Evolutionary conservation across 2,797 vertebrate species (phyloP).

Genomic region (Lacerta bilineata): DNA sequence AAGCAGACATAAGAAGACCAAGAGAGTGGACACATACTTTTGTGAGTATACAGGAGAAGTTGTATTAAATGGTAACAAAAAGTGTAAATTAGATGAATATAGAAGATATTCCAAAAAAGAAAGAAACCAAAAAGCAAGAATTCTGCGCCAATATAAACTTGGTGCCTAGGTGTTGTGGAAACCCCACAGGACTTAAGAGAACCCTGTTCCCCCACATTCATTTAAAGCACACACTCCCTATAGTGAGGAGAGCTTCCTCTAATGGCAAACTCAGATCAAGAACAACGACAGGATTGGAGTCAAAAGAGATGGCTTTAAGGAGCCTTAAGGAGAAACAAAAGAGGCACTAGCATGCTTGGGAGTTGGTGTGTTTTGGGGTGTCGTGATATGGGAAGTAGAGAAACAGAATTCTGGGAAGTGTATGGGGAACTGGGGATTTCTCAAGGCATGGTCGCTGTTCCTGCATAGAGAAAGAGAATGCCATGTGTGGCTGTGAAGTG

Average conservation of each 20-base stretch:
- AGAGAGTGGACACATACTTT: conserved; percentile 51
- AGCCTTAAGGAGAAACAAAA: neutral
- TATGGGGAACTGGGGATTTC: neutral
- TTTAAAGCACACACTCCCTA: too few relatives aligned
- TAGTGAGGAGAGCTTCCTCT: neutral
- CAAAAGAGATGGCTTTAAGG: neutral
- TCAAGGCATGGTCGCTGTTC: neutral
- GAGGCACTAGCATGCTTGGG: neutral
- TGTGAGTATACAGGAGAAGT: conserved; percentile 45
- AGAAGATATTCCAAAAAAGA: conserved; percentile 49
- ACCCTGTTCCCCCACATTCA: neutral
- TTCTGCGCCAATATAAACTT: too few relatives aligned
- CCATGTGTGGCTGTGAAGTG: conserved; percentile 24
- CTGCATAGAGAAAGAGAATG: neutral
- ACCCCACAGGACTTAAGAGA: neutral
- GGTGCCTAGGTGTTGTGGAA: neutral
- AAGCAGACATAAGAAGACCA: neutral
- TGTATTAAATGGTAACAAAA: neutral
- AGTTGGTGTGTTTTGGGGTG: too few relatives aligned
- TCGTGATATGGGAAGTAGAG: neutral
- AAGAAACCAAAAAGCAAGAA: conserved; percentile 44
- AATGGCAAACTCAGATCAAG: neutral
- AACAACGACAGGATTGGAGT: neutral
- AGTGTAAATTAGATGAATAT: conserved; percentile 12
- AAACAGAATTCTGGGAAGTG: neutral